phyloP scores from a whole-genome alignment of 2,113 vertebrate species.

The Lophius piscatorius region DNA sequence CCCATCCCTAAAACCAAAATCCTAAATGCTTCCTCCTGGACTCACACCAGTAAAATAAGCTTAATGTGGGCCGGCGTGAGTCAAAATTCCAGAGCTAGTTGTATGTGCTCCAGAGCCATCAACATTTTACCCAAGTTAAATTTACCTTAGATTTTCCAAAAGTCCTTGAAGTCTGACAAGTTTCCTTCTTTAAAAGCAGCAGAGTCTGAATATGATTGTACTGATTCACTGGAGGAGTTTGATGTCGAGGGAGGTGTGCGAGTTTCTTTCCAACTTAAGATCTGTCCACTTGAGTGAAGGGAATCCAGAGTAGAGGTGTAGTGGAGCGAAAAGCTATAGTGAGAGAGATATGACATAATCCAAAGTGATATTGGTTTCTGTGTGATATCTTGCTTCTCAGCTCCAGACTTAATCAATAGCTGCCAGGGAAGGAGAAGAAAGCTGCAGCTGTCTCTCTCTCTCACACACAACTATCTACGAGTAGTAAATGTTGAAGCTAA shows the following conservation, averaged over 20 bases:
- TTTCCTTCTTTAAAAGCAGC: constrained; percentile 30
- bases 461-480: constrained; percentile 26
- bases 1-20: too few species aligned
- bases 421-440: constrained; percentile 35
- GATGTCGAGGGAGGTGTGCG: constrained; percentile 32
- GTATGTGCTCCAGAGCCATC: neutral
- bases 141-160: constrained; percentile 43
- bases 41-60: too few species aligned
- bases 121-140: constrained; percentile 27
- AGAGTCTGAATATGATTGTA: constrained; percentile 43
- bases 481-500: constrained; percentile 25
- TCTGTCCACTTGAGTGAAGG: constrained; percentile 58
- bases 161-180: constrained; percentile 50
- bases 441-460: neutral
- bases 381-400: constrained; percentile 65
- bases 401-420: constrained; percentile 68
- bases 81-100: too few species aligned
- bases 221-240: constrained; percentile 32
- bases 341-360: constrained; percentile 65
- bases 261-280: constrained; percentile 55
- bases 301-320: constrained; percentile 38
- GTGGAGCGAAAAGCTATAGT: constrained; percentile 31
- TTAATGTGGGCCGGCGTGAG: too few species aligned
- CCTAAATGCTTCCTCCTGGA: too few species aligned
- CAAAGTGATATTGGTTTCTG: constrained; percentile 57